These are phyloP conservation scores for Bombyx mandarina DNA, from an alignment of 1,140 invertebrate species.

Conservation along the genomic window DNA sequence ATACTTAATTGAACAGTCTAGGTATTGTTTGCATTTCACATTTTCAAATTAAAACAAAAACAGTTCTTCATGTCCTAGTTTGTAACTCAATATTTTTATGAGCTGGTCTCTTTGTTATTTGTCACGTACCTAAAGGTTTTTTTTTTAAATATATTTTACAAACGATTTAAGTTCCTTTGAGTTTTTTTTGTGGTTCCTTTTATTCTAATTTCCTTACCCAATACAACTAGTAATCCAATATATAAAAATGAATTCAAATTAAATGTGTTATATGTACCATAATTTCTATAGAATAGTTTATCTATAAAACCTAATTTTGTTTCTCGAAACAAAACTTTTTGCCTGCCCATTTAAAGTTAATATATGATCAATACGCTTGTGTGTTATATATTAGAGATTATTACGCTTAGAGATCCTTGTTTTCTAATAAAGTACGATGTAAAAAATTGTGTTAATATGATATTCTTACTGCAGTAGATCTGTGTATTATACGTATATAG, in stretches of 20 bases:
- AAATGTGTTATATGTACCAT: no score
- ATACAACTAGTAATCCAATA: conserved; percentile 27
- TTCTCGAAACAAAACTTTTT: no score
- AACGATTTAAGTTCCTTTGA: conserved; percentile 31
- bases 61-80: no score
- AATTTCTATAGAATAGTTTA: no score
- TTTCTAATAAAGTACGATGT: conserved; percentile 38
- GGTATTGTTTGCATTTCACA: no score
- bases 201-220: conserved; percentile 16
- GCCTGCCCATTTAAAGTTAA: conserved; percentile 4
- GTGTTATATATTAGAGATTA: conserved; percentile 53
- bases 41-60: no score
- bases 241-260: no score
- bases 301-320: no score
- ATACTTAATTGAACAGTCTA: no score
- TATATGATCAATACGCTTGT: conserved; percentile 58
- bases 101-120: conserved; percentile 58
- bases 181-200: conserved; percentile 26
- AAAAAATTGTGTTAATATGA: conserved; percentile 39
- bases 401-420: conserved; percentile 62
- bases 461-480: conserved; percentile 52
- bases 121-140: conserved; percentile 63
- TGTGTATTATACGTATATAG: conserved; percentile 34
- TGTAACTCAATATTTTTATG: conserved; percentile 45
- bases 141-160: conserved; percentile 27